Base-by-base conservation (phyloP, 2,113 vertebrate species). In the Dermatemys mawii region DNA sequence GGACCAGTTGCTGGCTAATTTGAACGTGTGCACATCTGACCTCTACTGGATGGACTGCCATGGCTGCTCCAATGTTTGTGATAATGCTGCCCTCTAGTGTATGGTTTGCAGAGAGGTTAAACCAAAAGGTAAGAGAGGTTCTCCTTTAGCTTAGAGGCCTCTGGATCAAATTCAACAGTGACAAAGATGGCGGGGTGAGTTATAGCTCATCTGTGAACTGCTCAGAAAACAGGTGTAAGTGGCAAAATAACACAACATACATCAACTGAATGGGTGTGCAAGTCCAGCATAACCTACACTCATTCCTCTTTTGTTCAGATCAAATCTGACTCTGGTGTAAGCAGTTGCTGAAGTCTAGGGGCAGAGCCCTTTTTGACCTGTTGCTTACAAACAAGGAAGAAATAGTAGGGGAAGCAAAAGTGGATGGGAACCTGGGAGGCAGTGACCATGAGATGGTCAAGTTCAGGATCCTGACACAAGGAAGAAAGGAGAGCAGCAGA, bases 131-230 rank as follows among this genome's bases (percentile, higher is more conserved):
- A 46, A 44, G 38, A 76, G 24, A 76, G 3, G 13, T 46, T 46
- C 38, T 19, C 35, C 16, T 83, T 60, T 63, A 32, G 29, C 32
- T 63, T 57, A n/a, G 35, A 70, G 63, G 32, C 3, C 14, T 29
- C 48, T 51, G 73, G 21, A 78, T 5, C 53, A n/a, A 32, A 1
- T 26, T 27, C 49, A 35, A 3, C 1, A 0, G 0, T 0, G 1
- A 26, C 4, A 38, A n/a, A 78, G 6, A 35, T 2, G 0, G 6
- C 4, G 5, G 12, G 44, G 2, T 8, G 50, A 4, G 4, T 11
- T 75, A 75, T 26, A 44, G 11, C n/a, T 75, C 26, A 4, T 16
- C 44, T 76, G 41, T 46, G 26, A 46, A 44, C 26, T 46, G 41
- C 38, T 27, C 24, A 46, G 38, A 46, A 76, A 44, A 46, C 44